These are phyloP conservation scores for Aphelenchoides fujianensis DNA, from an alignment of 1,140 invertebrate species.

Conservation along the genomic window DNA sequence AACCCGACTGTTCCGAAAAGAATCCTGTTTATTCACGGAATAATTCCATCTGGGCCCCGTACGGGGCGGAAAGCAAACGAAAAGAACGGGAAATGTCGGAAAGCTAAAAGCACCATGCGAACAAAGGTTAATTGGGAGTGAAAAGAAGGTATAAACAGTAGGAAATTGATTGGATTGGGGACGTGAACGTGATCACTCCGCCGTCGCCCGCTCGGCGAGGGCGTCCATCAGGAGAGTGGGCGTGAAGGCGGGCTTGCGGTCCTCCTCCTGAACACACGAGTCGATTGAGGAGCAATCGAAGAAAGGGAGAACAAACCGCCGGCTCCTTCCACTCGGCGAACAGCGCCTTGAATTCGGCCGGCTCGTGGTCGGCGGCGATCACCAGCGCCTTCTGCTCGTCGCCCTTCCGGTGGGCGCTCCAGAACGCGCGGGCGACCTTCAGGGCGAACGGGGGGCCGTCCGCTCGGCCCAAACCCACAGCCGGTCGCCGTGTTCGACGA, in stretches of 20 bases:
- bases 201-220: not conserved
- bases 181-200: too few species aligned
- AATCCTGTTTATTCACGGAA: too few species aligned
- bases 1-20: too few species aligned
- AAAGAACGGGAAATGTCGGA: too few species aligned
- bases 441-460: constrained; percentile 36
- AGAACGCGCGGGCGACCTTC: constrained; percentile 31
- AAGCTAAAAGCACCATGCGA: too few species aligned
- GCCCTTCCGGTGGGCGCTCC: constrained; percentile 22
- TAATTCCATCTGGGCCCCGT: too few species aligned
- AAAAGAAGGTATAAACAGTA: too few species aligned
- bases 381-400: constrained; percentile 27
- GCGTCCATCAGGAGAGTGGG: not conserved
- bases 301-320: not conserved
- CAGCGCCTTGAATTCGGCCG: constrained; percentile 43
- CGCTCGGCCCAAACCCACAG: constrained; percentile 39
- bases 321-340: constrained; percentile 35
- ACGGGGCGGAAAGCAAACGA: too few species aligned
- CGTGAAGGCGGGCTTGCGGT: not conserved
- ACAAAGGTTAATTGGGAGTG: too few species aligned
- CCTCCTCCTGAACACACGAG: not conserved
- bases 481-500: constrained; percentile 35
- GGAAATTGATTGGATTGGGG: too few species aligned
- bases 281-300: not conserved
- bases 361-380: constrained; percentile 30